Evolutionary conservation across 2,797 vertebrate species (phyloP), one percentile per base, ranked within the genome.

Genomic region (Pterois miles): DNA sequence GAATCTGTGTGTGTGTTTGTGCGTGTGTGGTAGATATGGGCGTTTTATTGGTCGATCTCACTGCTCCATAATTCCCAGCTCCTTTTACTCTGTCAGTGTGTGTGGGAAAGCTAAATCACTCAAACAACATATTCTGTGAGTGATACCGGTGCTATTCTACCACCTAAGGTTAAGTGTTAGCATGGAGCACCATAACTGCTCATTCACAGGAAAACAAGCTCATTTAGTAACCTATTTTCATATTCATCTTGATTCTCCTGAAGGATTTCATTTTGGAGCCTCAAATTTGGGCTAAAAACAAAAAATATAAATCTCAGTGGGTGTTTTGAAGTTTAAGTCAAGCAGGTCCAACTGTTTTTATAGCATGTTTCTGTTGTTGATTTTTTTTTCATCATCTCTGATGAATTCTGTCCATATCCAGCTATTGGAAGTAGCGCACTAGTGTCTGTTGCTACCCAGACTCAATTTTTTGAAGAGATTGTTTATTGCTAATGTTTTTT

Each of bases 1-100:
- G 46, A 8, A 33, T 53, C 63, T 53, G 43, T 29, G 20, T 48
- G 36, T 62, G 71, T 58, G 40, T n/a, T n/a, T n/a, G n/a, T n/a
- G n/a, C n/a, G 25, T 25, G 40, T 48, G 71, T 13, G 50, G 29
- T 38, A 58, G 40, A 50, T 62, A 46, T 75, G 70, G 70, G 29
- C 10, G 22, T 65, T 81, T 83, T 71, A 73, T 71, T 64, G 50
- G 65, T 74, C 11, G 5, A 62, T 78, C 60, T 73, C 33, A 31
- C 25, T 65, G 58, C 64, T 65, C 64, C 69, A 72, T 74, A 63
- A 66, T 62, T 76, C 54, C 66, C 60, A 67, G 33, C 23, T 74
- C 40, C 34, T 76, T 80, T 69, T 60, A 59, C 57, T 75, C 34
- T 66, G 65, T 74, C 63, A 60, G 34, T 40, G 16, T 65, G 53